These are phyloP conservation scores for Centropus unirufus DNA, from an alignment of 2,113 vertebrate genomes.

Conservation along the genomic window DNA sequence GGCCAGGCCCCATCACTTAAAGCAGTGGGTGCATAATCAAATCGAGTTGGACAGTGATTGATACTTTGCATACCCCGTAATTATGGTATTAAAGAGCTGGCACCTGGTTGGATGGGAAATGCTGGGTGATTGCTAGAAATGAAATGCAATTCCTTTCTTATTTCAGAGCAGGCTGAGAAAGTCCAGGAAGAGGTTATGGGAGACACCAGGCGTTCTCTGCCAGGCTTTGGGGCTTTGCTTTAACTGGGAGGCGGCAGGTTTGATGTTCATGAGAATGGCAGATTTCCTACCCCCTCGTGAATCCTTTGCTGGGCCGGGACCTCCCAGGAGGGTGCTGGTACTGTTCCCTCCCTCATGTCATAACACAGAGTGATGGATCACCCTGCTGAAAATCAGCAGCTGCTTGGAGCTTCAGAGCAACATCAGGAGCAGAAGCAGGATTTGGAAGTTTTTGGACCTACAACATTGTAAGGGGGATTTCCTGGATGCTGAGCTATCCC, in stretches of 20 bases:
- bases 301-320: background rate
- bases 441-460: background rate
- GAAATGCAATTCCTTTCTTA: background rate
- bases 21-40: background rate
- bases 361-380: fast-evolving
- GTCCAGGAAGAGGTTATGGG: background rate
- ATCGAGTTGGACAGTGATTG: background rate
- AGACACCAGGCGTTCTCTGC: background rate
- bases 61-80: background rate
- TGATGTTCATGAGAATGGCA: background rate
- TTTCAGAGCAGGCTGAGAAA: background rate
- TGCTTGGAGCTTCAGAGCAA: background rate
- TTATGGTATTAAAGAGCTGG: background rate
- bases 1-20: background rate
- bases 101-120: background rate
- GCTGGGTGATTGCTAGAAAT: background rate
- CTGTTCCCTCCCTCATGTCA: background rate
- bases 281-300: background rate
- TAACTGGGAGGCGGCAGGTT: background rate
- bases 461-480: background rate
- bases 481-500: background rate
- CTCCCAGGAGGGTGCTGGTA: background rate
- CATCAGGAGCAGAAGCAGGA: background rate
- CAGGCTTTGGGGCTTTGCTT: background rate
- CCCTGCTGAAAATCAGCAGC: background rate